Percentiles rank a stretch among this genome's conserved stretches.
phyloP scores from a whole-genome alignment of 2,888 invertebrate species.

The Melikaiella ostensackeni region DNA sequence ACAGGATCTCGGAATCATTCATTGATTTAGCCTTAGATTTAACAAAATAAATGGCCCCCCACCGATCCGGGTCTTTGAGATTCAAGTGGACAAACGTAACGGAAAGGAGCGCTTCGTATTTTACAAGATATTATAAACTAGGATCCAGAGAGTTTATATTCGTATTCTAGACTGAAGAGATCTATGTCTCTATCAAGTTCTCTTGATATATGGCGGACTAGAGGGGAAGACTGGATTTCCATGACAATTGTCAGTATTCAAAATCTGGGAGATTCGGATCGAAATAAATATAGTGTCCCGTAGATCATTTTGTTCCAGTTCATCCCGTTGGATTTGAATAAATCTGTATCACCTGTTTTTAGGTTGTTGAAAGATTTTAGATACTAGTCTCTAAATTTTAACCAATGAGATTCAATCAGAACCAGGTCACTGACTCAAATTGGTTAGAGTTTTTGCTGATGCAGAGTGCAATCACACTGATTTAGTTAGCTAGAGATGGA shows the following conservation, averaged over 20 bases:
- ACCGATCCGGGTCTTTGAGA: not conserved
- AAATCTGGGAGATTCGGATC: not conserved
- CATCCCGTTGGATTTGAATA: not conserved
- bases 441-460: no score
- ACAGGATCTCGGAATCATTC: slow-evolving; percentile 4
- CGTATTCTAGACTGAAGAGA: not conserved
- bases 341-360: not conserved
- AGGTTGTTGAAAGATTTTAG: not conserved
- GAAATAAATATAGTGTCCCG: slow-evolving; percentile 4
- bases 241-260: slow-evolving; percentile 13
- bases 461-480: no score
- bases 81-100: not conserved
- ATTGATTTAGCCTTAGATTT: not conserved
- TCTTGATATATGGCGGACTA: not conserved
- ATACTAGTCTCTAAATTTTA: no score
- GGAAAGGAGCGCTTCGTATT: not conserved
- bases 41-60: not conserved
- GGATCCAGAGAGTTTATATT: not conserved
- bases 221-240: not conserved
- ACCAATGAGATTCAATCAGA: no score
- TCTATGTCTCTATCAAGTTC: not conserved
- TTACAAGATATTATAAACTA: not conserved
- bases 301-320: not conserved
- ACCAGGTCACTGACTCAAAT: no score
- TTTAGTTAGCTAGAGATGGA: no score